phyloP scores from a whole-genome alignment of 2,113 vertebrate genomes.

The Dasypus novemcinctus region DNA sequence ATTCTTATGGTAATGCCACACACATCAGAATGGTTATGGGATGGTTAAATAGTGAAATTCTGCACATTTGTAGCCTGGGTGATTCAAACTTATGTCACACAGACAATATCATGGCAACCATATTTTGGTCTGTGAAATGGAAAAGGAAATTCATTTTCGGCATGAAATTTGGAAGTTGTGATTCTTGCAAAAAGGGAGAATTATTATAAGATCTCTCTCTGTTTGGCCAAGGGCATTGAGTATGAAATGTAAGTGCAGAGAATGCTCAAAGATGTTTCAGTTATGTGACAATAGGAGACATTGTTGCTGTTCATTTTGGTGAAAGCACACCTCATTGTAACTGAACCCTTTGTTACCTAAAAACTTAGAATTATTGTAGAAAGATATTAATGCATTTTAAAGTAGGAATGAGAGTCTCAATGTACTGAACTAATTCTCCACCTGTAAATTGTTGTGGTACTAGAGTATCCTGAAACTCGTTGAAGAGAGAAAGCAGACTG shows the following conservation, averaged over 20 bases:
- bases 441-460: not conserved
- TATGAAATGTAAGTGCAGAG: not conserved
- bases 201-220: not conserved
- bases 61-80: not conserved
- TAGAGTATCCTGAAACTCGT: not conserved
- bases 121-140: not conserved
- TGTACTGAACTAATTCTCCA: slow-evolving; percentile 11
- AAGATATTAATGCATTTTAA: not conserved
- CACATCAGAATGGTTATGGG: not conserved
- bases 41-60: not conserved
- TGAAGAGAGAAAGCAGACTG: not conserved
- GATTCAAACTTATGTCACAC: not conserved
- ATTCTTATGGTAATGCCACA: not conserved
- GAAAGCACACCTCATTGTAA: not conserved
- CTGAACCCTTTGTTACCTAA: not conserved
- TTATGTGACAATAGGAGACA: not conserved
- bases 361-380: slow-evolving; percentile 22
- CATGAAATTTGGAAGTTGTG: not conserved
- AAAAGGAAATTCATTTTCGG: not conserved
- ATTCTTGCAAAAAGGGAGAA: not conserved
- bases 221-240: not conserved
- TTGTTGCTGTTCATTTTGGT: not conserved
- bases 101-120: not conserved
- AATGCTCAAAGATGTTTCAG: not conserved
- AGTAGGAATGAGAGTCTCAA: not conserved